These are phyloP conservation scores for Microdon myrmicae DNA, from an alignment of 2,888 invertebrate species.

Conservation along the genomic window DNA sequence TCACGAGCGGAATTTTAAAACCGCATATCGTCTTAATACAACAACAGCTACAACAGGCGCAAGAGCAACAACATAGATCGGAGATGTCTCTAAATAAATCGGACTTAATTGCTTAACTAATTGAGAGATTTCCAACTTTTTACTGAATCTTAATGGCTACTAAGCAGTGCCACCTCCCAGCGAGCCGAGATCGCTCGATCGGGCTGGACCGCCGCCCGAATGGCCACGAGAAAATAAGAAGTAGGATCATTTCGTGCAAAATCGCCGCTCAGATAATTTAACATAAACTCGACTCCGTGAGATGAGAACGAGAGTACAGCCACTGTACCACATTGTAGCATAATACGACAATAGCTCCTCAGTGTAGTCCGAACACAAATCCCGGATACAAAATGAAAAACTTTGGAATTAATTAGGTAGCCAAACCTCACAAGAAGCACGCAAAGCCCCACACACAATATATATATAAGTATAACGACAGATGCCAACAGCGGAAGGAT, in stretches of 20 bases:
- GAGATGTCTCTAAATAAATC: slow-evolving; percentile 53
- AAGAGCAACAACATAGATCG: too few relatives aligned
- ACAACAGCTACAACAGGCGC: slow-evolving; percentile 25
- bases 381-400: slow-evolving; percentile 44
- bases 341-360: slow-evolving; percentile 9
- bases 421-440: slow-evolving; percentile 49
- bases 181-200: slow-evolving; percentile 16
- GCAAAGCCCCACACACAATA: slow-evolving; percentile 48
- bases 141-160: slow-evolving; percentile 45
- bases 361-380: slow-evolving; percentile 25
- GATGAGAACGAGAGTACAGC: slow-evolving; percentile 23
- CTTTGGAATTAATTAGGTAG: slow-evolving; percentile 50
- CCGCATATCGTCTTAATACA: slow-evolving; percentile 12
- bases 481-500: slow-evolving; percentile 19
- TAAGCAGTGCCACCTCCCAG: slow-evolving; percentile 47
- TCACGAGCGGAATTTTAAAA: slow-evolving; percentile 49
- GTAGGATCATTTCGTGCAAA: slow-evolving; percentile 42
- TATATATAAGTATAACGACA: not conserved
- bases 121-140: slow-evolving; percentile 64
- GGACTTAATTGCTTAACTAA: slow-evolving; percentile 67
- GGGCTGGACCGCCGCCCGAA: too few relatives aligned
- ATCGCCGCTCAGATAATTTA: slow-evolving; percentile 38
- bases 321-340: slow-evolving; percentile 14
- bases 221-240: slow-evolving; percentile 28
- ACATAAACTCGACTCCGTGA: slow-evolving; percentile 46